Evolutionary conservation across 1,140 invertebrate species (phyloP).

Genomic region (Rhopalosiphum maidis): DNA sequence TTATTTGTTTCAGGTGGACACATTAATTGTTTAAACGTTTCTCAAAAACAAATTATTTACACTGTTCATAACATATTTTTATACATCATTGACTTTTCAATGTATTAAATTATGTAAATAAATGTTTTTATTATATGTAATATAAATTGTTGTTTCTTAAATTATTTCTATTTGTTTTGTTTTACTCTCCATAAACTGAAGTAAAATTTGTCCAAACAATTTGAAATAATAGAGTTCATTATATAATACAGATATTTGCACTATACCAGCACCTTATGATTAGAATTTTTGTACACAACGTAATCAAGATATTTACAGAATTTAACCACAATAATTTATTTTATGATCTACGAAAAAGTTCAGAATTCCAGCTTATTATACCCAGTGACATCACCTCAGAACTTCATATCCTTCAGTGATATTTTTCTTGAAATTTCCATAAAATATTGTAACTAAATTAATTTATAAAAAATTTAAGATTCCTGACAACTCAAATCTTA

Average conservation of each 20-base stretch:
- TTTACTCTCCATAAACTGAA: neutral
- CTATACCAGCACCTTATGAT: too few relatives aligned
- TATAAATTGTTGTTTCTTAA: neutral
- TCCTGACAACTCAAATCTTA: neutral
- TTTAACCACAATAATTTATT: neutral
- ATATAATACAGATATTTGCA: neutral
- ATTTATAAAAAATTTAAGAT: neutral
- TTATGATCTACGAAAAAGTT: neutral
- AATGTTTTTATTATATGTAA: constrained; percentile 10
- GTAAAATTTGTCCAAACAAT: neutral
- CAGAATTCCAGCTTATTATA: too few relatives aligned
- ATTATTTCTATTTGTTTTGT: neutral
- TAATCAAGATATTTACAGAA: neutral
- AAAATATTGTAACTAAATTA: too few relatives aligned
- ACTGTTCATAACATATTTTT: constrained; percentile 5
- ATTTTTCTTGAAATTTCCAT: too few relatives aligned
- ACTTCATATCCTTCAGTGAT: too few relatives aligned
- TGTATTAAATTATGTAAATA: constrained; percentile 39
- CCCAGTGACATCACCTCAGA: neutral
- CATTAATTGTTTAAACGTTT: neutral
- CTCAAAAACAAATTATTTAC: neutral
- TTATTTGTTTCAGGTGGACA: constrained; percentile 17
- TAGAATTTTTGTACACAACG: too few relatives aligned
- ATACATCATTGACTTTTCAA: neutral
- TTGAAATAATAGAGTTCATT: neutral